Evolutionary conservation across 30 jellyfish, hydroid and myxozoan genomes (phyloP).

Genomic region (Hydractinia symbiolongicarpus): DNA sequence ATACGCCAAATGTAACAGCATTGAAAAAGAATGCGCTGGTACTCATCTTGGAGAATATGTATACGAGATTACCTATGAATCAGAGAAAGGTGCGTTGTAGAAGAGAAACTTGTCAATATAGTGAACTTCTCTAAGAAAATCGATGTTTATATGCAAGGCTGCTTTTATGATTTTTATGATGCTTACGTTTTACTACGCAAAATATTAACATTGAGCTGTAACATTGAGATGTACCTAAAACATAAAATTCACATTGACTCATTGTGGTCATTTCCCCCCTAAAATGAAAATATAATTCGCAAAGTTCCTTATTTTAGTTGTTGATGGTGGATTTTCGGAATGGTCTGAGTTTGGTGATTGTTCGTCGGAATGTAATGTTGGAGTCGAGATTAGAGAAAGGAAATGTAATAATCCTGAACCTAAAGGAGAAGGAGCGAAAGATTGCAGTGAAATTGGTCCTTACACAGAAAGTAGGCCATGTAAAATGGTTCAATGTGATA

Average conservation of each 20-base stretch:
- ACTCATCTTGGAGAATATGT: slow-evolving; percentile 1
- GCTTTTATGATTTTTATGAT: no score
- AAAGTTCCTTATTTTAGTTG: not conserved
- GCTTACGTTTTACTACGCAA: no score
- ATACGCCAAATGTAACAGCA: no score
- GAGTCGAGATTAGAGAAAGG: slow-evolving; percentile 11
- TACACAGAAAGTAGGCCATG: slow-evolving; percentile 13
- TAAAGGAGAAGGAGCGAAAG: slow-evolving; percentile 3
- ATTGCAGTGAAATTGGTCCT: slow-evolving; percentile 16
- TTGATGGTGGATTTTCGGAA: slow-evolving; percentile 1
- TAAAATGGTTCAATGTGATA: not conserved
- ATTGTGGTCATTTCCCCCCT: no score
- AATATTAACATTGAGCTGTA: no score
- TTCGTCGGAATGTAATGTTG: slow-evolving; percentile 1
- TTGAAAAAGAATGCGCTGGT: slow-evolving; percentile 11
- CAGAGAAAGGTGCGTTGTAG: no score
- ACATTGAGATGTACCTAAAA: no score
- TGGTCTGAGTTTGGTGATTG: slow-evolving; percentile 25
- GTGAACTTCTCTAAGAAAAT: no score
- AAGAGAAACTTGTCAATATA: no score
- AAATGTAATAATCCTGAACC: slow-evolving; percentile 18
- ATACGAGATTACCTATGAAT: not conserved
- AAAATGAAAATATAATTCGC: no score
- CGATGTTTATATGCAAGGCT: no score
- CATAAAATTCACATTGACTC: no score